phyloP scores from a whole-genome alignment of 2,888 invertebrate genomes.

The Papilio demoleus region DNA sequence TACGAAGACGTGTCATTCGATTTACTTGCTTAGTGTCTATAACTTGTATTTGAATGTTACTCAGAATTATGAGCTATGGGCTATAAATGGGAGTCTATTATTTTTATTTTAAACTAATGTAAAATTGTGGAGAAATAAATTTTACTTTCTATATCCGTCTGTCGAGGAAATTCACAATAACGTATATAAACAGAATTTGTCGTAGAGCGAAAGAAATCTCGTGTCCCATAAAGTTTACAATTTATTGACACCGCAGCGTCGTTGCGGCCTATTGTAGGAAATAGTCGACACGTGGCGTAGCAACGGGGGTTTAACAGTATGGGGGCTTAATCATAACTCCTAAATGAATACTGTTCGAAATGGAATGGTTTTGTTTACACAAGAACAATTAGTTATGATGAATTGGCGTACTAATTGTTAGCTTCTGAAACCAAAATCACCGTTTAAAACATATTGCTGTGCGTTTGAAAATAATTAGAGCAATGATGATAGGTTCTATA shows the following conservation, averaged over 20 bases:
- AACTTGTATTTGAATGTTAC: too few relatives aligned
- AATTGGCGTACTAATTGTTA: neutral
- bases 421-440: too few relatives aligned
- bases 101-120: neutral
- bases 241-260: conserved; percentile 18
- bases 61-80: too few relatives aligned
- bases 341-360: neutral
- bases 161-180: conserved; percentile 16
- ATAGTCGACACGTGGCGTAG: conserved; percentile 14
- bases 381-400: neutral
- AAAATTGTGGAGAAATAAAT: neutral
- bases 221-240: conserved; percentile 22
- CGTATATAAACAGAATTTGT: conserved; percentile 13
- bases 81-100: too few relatives aligned
- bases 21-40: too few relatives aligned
- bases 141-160: neutral
- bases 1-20: too few relatives aligned
- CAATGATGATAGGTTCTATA: too few relatives aligned
- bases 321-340: conserved; percentile 2
- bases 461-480: too few relatives aligned
- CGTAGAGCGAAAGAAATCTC: conserved; percentile 11
- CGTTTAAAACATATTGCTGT: too few relatives aligned
- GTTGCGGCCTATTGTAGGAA: conserved; percentile 16
- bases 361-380: neutral
- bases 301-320: conserved; percentile 9